A percentile compares a stretch with the other conserved stretches of the same genome.
Conservation (phyloP, 2,797 vertebrate species). For the Mus minutoides region DNA sequence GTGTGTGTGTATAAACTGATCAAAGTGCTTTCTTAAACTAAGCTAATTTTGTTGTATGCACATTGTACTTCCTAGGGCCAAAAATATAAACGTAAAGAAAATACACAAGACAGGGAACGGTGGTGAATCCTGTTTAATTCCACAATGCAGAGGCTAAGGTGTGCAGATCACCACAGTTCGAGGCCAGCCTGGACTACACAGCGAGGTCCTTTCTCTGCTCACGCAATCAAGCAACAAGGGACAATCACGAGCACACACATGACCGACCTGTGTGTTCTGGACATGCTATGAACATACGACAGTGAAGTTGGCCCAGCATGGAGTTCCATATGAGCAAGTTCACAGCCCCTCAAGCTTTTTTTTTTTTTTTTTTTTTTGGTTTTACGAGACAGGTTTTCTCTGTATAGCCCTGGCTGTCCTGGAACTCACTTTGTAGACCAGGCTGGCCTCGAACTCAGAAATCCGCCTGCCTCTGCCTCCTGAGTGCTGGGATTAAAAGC, state of each 20-base stretch:
- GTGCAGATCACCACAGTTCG: neutral
- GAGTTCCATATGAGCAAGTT: rapidly evolving
- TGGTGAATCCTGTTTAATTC: neutral
- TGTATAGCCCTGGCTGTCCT: too few species aligned
- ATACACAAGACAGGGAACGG: neutral
- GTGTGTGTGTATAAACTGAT: neutral
- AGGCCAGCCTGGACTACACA: neutral
- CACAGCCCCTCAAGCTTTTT: neutral
- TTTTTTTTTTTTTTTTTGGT: too few species aligned
- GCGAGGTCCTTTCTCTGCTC: neutral
- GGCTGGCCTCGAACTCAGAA: too few species aligned
- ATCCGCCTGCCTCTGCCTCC: too few species aligned
- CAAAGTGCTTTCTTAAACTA: neutral
- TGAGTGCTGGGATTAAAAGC: too few species aligned
- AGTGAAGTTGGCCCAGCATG: neutral
- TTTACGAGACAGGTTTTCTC: too few species aligned
- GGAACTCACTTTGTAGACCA: too few species aligned
- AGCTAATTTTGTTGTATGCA: neutral
- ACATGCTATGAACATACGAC: neutral
- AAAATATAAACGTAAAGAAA: neutral
- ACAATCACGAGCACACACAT: neutral
- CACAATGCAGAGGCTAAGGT: neutral
- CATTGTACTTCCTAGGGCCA: neutral
- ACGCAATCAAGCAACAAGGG: neutral
- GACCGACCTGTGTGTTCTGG: neutral